phyloP scores from a whole-genome alignment of 2,888 invertebrate species.

The Octodonta nipae region DNA sequence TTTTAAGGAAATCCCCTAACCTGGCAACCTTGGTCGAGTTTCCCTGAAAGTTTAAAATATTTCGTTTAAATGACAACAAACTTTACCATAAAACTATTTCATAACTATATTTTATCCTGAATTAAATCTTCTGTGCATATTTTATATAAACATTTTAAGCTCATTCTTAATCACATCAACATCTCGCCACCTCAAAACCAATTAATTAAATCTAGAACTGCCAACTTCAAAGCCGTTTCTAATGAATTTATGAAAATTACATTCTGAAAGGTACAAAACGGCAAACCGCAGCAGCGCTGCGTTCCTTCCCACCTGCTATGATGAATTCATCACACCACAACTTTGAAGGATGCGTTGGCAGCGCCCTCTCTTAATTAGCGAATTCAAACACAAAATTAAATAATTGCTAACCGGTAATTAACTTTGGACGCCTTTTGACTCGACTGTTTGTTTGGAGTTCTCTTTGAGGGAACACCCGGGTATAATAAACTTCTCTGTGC shows the following conservation, averaged over 20 bases:
- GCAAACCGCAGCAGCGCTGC: conserved; percentile 13
- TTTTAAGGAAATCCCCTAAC: too few species aligned
- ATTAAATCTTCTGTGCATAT: too few species aligned
- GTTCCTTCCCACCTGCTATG: too few species aligned
- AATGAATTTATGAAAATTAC: conserved; percentile 12
- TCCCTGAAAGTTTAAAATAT: too few species aligned
- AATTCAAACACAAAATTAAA: conserved; percentile 15
- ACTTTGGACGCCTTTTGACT: conserved; percentile 9
- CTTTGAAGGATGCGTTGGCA: conserved; percentile 6
- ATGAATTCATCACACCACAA: conserved; percentile 16
- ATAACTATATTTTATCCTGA: too few species aligned
- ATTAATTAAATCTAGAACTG: conserved; percentile 8
- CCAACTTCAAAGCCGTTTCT: conserved; percentile 4
- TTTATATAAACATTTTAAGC: too few species aligned
- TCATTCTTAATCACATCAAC: too few species aligned
- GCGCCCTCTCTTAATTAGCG: conserved; percentile 14
- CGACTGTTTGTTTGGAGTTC: conserved; percentile 12
- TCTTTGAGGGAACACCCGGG: too few species aligned
- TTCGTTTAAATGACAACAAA: too few species aligned
- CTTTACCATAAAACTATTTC: too few species aligned
- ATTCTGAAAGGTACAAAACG: conserved; percentile 14
- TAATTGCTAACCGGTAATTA: conserved; percentile 17
- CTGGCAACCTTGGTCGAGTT: too few species aligned
- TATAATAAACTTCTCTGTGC: too few species aligned
- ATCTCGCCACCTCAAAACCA: conserved; percentile 5